Evolutionary conservation across 2,113 vertebrate species (phyloP).

Genomic region (Lipophrys pholis): DNA sequence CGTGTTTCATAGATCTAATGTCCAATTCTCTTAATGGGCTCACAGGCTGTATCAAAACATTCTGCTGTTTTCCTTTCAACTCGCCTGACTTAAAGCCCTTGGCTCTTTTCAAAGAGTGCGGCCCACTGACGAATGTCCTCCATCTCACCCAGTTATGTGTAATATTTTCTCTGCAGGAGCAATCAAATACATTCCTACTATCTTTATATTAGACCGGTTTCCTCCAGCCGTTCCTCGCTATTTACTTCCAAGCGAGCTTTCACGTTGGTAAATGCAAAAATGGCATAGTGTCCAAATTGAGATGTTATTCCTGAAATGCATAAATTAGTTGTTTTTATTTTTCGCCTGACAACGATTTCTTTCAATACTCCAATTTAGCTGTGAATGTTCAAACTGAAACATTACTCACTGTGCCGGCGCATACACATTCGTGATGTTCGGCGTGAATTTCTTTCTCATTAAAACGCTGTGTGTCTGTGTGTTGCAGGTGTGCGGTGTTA

Average conservation of each 20-base stretch:
- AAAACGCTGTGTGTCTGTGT: constrained; percentile 32
- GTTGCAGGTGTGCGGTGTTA: constrained; percentile 68
- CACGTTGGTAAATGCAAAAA: background rate
- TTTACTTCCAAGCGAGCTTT: constrained; percentile 17
- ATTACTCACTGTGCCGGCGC: constrained; percentile 25
- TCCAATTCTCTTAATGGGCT: constrained; percentile 73
- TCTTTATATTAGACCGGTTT: constrained; percentile 19
- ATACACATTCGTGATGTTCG: constrained; percentile 29
- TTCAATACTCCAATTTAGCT: constrained; percentile 9
- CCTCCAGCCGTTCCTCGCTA: constrained; percentile 1
- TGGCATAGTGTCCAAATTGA: constrained; percentile 2
- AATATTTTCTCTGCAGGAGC: constrained; percentile 22
- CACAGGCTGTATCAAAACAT: constrained; percentile 68
- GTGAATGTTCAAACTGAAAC: constrained; percentile 16
- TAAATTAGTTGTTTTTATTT: background rate
- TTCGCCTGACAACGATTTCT: constrained; percentile 22
- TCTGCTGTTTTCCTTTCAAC: constrained; percentile 64
- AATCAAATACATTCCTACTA: constrained; percentile 31
- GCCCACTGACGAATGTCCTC: constrained; percentile 49
- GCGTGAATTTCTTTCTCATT: constrained; percentile 60
- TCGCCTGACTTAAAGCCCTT: constrained; percentile 56
- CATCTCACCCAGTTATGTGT: constrained; percentile 27
- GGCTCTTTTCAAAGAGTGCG: constrained; percentile 39
- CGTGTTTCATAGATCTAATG: constrained; percentile 73
- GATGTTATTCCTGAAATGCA: constrained; percentile 2